Conservation (phyloP, 2,797 vertebrate species). For the Cyclura pinguis region DNA sequence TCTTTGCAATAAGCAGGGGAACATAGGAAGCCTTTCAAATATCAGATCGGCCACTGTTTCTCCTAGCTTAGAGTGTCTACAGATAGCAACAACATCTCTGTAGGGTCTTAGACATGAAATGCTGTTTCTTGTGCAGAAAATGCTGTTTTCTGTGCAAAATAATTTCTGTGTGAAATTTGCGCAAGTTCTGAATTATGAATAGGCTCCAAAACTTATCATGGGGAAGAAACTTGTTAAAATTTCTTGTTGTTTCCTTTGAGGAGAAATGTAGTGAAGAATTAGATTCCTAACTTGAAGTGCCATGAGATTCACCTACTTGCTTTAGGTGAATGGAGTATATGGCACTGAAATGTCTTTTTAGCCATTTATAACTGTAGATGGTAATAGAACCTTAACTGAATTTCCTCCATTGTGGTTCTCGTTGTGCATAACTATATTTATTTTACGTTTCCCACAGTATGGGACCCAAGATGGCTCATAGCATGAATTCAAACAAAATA, state of each 20-base stretch:
- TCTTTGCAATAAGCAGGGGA: not conserved
- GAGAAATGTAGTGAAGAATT: too few relatives aligned
- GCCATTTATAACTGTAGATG: not conserved
- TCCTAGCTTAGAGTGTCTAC: not conserved
- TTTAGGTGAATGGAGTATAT: not conserved
- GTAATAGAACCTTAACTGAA: not conserved
- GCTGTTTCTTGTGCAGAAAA: too few relatives aligned
- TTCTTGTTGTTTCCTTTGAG: too few relatives aligned
- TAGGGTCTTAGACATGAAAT: not conserved
- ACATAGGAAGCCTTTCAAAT: not conserved
- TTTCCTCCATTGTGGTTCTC: too few relatives aligned
- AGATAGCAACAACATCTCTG: not conserved
- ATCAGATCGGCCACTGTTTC: not conserved
- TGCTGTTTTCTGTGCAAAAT: too few relatives aligned
- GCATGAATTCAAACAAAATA: too few relatives aligned
- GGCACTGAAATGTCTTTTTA: not conserved
- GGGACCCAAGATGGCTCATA: too few relatives aligned
- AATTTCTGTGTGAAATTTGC: too few relatives aligned
- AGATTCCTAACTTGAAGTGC: not conserved
- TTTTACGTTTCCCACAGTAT: too few relatives aligned
- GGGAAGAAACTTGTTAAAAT: too few relatives aligned
- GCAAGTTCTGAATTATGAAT: too few relatives aligned
- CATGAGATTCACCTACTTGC: not conserved
- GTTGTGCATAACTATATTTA: not conserved
- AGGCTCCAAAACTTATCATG: too few relatives aligned